Conservation (phyloP, 2,113 vertebrate species). For the Natator depressus region DNA sequence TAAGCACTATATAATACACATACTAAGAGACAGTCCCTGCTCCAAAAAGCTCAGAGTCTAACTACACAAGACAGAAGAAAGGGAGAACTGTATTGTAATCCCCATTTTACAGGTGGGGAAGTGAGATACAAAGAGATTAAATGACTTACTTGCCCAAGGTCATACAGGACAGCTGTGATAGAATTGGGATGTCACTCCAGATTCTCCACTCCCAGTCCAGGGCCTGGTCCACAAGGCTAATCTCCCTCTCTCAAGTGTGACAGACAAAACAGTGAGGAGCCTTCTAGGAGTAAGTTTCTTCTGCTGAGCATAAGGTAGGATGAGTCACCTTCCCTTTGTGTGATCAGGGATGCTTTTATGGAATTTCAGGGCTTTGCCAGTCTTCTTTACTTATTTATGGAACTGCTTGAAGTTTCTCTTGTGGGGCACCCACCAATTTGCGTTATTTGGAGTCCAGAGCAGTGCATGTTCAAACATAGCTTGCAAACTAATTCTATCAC, state of each 20-base stretch:
- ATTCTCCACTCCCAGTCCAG: not conserved
- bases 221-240: not conserved
- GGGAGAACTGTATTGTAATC: not conserved
- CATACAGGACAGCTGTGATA: not conserved
- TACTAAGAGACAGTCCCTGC: not conserved
- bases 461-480: not conserved
- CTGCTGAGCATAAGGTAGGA: not conserved
- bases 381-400: fast-evolving
- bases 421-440: not conserved
- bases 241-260: not conserved
- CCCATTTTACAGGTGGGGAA: not conserved
- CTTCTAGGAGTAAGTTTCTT: not conserved
- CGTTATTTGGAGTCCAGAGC: not conserved
- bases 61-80: not conserved
- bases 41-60: not conserved
- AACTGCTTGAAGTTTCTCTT: not conserved
- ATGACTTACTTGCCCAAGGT: not conserved
- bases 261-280: not conserved
- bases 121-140: not conserved
- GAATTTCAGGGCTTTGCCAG: not conserved
- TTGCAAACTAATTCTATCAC: not conserved
- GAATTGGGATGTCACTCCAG: not conserved
- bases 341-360: fast-evolving
- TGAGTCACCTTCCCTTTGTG: not conserved
- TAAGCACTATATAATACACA: not conserved